Conservation (phyloP, 2,113 vertebrate genomes). For the Tursiops truncatus region DNA sequence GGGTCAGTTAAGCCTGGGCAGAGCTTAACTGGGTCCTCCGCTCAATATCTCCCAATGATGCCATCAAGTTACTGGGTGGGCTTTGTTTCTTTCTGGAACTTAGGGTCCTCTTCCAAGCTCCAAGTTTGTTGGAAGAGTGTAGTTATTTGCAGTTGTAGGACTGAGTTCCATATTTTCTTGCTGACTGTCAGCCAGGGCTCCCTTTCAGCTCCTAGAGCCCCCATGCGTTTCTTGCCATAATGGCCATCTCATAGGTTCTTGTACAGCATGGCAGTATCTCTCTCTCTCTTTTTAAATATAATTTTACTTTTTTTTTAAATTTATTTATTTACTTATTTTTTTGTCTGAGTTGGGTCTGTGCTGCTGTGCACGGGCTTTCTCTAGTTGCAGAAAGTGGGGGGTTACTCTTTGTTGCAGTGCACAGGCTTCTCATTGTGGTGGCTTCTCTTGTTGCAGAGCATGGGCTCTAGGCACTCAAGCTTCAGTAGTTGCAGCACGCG, state of each 20-base stretch:
- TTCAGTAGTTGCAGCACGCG: too few species aligned
- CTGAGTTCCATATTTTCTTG: background rate
- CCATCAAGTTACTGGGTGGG: background rate
- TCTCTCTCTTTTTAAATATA: background rate
- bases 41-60: background rate
- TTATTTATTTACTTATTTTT: too few species aligned
- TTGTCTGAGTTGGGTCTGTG: too few species aligned
- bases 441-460: too few species aligned
- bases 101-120: background rate
- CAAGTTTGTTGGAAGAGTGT: background rate
- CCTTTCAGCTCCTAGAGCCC: background rate
- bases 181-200: background rate
- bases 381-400: too few species aligned
- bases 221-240: background rate
- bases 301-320: too few species aligned
- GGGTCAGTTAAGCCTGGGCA: background rate
- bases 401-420: too few species aligned
- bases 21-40: background rate
- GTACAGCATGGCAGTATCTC: background rate
- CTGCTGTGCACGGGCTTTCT: too few species aligned
- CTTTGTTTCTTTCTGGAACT: background rate
- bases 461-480: too few species aligned
- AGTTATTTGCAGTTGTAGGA: background rate
- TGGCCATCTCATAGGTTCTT: background rate
- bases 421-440: too few species aligned